These are phyloP conservation scores for Steinernema hermaphroditum DNA, from an alignment of 2,888 invertebrate species.

Conservation along the genomic window DNA sequence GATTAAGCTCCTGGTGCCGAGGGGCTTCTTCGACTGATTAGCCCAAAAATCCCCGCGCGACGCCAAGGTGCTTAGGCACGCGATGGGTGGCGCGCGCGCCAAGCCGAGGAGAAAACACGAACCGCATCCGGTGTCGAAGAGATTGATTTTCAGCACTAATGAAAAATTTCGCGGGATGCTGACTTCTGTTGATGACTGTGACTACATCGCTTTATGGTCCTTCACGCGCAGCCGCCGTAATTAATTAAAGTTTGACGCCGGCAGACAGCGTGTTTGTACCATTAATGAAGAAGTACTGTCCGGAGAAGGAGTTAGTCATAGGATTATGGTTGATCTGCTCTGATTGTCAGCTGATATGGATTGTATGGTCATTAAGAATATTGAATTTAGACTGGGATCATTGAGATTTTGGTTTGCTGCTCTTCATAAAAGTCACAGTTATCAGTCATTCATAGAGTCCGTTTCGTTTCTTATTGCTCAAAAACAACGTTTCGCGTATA, in stretches of 20 bases:
- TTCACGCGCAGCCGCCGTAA: background rate
- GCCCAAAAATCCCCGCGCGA: conserved; percentile 24
- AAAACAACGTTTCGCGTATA: no score
- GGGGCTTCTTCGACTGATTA: conserved; percentile 28
- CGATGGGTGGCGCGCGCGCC: conserved; percentile 1
- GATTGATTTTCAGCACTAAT: conserved; percentile 27
- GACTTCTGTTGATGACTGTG: conserved; percentile 21
- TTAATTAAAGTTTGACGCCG: background rate
- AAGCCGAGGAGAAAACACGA: conserved; percentile 13
- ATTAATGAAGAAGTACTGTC: no score
- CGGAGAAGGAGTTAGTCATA: no score
- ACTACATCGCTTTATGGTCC: conserved; percentile 6
- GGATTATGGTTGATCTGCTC: no score
- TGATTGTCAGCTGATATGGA: no score
- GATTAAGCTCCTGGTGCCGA: conserved; percentile 22
- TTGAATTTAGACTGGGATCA: no score
- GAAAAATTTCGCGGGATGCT: conserved; percentile 21
- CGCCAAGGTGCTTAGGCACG: conserved; percentile 26
- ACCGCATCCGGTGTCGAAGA: conserved; percentile 25
- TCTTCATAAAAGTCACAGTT: no score
- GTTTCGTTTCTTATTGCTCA: no score
- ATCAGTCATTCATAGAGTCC: no score
- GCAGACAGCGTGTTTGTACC: no score
- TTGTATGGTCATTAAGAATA: no score
- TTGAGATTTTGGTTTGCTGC: no score